phyloP scores from a whole-genome alignment of 2,888 invertebrate species.

The Carabus problematicus region DNA sequence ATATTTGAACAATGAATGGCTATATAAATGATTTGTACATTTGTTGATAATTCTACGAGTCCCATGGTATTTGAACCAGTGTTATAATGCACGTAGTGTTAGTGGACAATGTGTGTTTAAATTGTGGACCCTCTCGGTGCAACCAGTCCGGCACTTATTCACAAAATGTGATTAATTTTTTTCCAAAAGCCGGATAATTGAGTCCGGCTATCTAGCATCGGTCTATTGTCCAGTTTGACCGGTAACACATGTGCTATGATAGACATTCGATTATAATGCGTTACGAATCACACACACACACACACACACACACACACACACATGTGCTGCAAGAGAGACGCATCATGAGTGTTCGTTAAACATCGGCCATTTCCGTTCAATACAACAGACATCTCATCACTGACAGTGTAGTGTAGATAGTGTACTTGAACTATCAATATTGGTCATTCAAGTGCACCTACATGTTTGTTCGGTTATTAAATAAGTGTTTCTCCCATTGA shows the following conservation, averaged over 20 bases:
- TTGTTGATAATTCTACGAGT: too few species aligned
- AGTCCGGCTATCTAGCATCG: slow-evolving; percentile 56
- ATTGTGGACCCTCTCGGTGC: neutral
- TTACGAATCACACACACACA: neutral
- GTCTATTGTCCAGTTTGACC: slow-evolving; percentile 53
- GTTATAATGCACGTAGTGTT: too few species aligned
- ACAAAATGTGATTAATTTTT: slow-evolving; percentile 54
- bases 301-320: slow-evolving; percentile 51
- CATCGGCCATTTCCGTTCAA: slow-evolving; percentile 6
- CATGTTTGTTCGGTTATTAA: too few species aligned
- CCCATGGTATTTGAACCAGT: too few species aligned
- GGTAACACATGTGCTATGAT: slow-evolving; percentile 53
- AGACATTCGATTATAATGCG: slow-evolving; percentile 44
- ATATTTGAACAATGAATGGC: too few species aligned
- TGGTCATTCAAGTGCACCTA: too few species aligned
- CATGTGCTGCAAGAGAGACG: slow-evolving; percentile 33
- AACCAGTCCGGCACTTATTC: slow-evolving; percentile 20
- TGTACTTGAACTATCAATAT: too few species aligned
- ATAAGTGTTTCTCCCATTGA: too few species aligned
- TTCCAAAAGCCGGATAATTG: slow-evolving; percentile 57
- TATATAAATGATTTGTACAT: too few species aligned
- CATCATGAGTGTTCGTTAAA: neutral
- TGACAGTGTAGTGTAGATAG: too few species aligned
- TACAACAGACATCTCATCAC: neutral
- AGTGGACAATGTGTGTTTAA: neutral